Evolutionary conservation across 2,797 vertebrate genomes (phyloP).

Genomic region (Pelodytes ibericus): DNA sequence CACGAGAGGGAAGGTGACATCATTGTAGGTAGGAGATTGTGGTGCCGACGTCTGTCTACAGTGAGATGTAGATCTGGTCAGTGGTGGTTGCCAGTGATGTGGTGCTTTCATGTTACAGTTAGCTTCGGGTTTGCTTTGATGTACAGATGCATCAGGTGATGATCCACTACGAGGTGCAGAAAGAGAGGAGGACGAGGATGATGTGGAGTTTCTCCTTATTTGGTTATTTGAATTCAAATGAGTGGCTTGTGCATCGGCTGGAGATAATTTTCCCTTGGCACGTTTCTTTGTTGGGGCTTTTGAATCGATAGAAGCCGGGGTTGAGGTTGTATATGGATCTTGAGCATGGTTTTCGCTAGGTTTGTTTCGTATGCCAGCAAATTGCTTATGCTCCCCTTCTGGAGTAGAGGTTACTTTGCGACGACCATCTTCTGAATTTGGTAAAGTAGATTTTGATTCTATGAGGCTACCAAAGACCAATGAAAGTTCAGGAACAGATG

Average conservation of each 20-base stretch:
- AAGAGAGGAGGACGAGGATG: slow-evolving; percentile 65
- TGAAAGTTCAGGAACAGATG: slow-evolving; percentile 93
- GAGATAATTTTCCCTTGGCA: slow-evolving; percentile 61
- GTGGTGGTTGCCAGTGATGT: slow-evolving; percentile 56
- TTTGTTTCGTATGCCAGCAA: slow-evolving; percentile 24
- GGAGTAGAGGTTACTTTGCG: slow-evolving; percentile 52
- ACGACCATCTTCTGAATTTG: slow-evolving; percentile 56
- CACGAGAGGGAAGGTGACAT: slow-evolving; percentile 63
- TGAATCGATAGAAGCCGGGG: slow-evolving; percentile 61
- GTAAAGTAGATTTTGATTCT: slow-evolving; percentile 63
- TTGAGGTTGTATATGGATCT: slow-evolving; percentile 61
- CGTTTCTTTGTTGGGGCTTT: slow-evolving; percentile 53
- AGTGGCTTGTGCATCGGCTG: slow-evolving; percentile 57
- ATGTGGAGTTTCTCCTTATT: slow-evolving; percentile 61
- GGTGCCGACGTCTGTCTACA: slow-evolving; percentile 56
- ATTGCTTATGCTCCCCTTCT: slow-evolving; percentile 52
- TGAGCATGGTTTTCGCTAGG: slow-evolving; percentile 35
- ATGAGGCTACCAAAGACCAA: slow-evolving; percentile 81
- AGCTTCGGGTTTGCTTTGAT: slow-evolving; percentile 56
- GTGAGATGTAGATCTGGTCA: slow-evolving; percentile 49
- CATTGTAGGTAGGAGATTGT: slow-evolving; percentile 61
- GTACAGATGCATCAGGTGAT: slow-evolving; percentile 65
- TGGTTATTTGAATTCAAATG: slow-evolving; percentile 62
- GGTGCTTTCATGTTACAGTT: slow-evolving; percentile 47
- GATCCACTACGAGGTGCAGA: slow-evolving; percentile 64